Percentiles rank a stretch among this genome's conserved stretches.
Evolutionary conservation across 2,113 vertebrate genomes (phyloP).

Genomic region (Pan troglodytes): NHGRI_mPanTro3-v2.1_pri NC_072410.2:56273001-56273500

Average conservation of each 20-base stretch:
- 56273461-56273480: constrained; percentile 19
- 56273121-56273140: constrained; percentile 69
- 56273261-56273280: background rate
- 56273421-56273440: background rate
- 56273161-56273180: constrained; percentile 67
- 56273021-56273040: constrained; percentile 41
- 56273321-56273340: background rate
- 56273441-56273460: background rate
- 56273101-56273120: constrained; percentile 61
- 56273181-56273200: constrained; percentile 49
- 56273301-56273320: constrained; percentile 31
- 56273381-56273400: background rate
- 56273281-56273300: background rate
- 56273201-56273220: background rate
- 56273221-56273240: background rate
- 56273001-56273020: constrained; percentile 57
- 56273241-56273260: background rate
- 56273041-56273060: constrained; percentile 66
- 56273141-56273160: constrained; percentile 30
- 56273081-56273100: constrained; percentile 71
- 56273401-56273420: background rate
- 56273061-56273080: constrained; percentile 62
- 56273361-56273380: background rate
- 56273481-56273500: background rate
- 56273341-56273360: background rate